phyloP scores from a whole-genome alignment of 1,140 invertebrate species.

The Drosophila azteca region DNA sequence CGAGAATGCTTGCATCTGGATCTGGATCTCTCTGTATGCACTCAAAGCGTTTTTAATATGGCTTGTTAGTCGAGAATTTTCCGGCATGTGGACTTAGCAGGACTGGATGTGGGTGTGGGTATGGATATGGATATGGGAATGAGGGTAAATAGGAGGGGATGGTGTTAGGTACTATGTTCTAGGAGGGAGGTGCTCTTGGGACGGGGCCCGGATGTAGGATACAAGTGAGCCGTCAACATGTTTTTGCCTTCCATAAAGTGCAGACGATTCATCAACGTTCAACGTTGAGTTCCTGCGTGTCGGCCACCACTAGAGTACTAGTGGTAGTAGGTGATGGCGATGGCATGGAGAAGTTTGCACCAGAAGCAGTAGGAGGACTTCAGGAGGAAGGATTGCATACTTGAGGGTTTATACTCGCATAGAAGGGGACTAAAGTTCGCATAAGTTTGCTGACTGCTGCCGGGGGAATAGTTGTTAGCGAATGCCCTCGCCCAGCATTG shows the following conservation, averaged over 20 bases:
- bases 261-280: constrained; percentile 74
- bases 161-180: neutral
- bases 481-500: too few relatives aligned
- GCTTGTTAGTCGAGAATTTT: constrained; percentile 70
- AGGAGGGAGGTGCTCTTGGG: constrained; percentile 8
- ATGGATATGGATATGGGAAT: neutral
- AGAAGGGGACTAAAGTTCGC: too few relatives aligned
- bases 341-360: too few relatives aligned
- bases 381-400: too few relatives aligned
- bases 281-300: constrained; percentile 35
- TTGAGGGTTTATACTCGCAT: too few relatives aligned
- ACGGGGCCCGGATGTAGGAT: constrained; percentile 42
- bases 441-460: too few relatives aligned
- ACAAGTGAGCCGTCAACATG: constrained; percentile 65
- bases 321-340: too few relatives aligned
- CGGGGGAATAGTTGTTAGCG: too few relatives aligned
- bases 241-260: constrained; percentile 71
- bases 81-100: constrained; percentile 39
- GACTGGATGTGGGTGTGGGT: neutral
- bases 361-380: too few relatives aligned
- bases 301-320: too few relatives aligned
- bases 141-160: neutral
- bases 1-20: constrained; percentile 33
- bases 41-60: constrained; percentile 70
- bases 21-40: constrained; percentile 24